Base-by-base conservation (phyloP, 2,797 vertebrate genomes). In the Platalea minor region DNA sequence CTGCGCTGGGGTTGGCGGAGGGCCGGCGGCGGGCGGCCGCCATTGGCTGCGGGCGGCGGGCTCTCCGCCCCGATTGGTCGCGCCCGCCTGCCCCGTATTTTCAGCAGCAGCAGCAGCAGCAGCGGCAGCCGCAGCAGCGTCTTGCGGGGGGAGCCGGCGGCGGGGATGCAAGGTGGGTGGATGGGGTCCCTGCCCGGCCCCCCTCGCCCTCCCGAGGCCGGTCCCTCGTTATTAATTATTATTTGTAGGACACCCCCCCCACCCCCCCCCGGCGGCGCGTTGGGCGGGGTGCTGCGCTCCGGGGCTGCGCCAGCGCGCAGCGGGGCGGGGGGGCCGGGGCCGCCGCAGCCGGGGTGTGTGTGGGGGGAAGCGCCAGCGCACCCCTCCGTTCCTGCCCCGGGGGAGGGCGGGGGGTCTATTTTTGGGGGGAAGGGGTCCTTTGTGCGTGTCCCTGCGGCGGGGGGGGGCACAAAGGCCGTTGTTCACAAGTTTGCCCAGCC, bases 141-240 rank as follows among this genome's bases (percentile, higher is more conserved):
- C 97, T 96, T 97, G 95, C 98, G 97, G 96, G 95, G 97, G 85
- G 96, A 96, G 96, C 96, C 89, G 96, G 98, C 97, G 97, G 97
- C 97, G 97, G 98, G 96, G 98, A 98, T 98, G 98, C 98, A 98
- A 98, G 98, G 98, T 98, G 92, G 82, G 94, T 70, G 61, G 23
- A 7, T n/a, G 60, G 59, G 35, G 17, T 45, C 45, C 45, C 45
- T 8, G 45, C 50, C 15, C 50, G 50, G 50, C 25, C 50, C 25
- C 3, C 8, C 25, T 28, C 48, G 4, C 7, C 48, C 9, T 25
- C 48, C 48, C 11, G 48, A 8, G 48, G 48, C 48, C 48, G 43
- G 16, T 43, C 17, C 17, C 43, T 45, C 39, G 39, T 39, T 39
- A 39, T 39, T 39, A 39, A 39, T 39, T 39, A 39, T 39, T 39